Percentiles rank a stretch among this genome's conserved stretches.
phyloP scores from a whole-genome alignment of 2,888 invertebrate species.

The Acanthococcus lagerstroemiae region DNA sequence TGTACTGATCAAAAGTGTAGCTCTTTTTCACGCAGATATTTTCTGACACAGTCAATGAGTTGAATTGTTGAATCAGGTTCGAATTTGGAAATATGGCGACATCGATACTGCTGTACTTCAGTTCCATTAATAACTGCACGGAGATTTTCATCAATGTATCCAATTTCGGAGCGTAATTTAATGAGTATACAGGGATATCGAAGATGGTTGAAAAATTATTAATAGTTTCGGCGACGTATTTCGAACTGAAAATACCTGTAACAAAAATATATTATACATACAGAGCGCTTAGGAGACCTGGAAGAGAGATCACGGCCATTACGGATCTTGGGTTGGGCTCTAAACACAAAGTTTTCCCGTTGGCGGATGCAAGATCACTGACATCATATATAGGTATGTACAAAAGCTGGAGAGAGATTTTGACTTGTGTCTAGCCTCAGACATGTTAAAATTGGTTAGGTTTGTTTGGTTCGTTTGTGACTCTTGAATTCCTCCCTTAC shows the following conservation, averaged over 20 bases:
- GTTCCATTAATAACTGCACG: conserved; percentile 1
- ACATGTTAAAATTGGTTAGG: no score
- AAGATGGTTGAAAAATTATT: conserved; percentile 1
- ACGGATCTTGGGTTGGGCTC: no score
- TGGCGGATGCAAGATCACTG: no score
- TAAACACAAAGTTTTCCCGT: no score
- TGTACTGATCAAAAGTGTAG: conserved; percentile 4
- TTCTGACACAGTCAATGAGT: conserved; percentile 1
- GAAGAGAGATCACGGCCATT: no score
- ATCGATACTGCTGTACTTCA: conserved; percentile 4
- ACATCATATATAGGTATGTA: no score
- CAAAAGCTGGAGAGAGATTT: no score
- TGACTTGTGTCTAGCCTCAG: no score
- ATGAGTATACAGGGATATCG: conserved; percentile 9
- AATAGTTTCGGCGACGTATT: not conserved
- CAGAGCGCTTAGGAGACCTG: not conserved
- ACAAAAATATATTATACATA: not conserved
- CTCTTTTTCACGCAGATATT: conserved; percentile 17
- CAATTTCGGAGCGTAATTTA: conserved; percentile 8
- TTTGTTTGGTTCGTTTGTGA: no score
- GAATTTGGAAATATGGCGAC: conserved; percentile 11
- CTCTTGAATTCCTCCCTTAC: no score
- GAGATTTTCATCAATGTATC: conserved; percentile 3
- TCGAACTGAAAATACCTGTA: conserved; percentile 14
- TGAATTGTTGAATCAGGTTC: not conserved